These are phyloP conservation scores for Atherinosoma microstoma DNA, from an alignment of 2,797 vertebrate species.

Conservation along the genomic window DNA sequence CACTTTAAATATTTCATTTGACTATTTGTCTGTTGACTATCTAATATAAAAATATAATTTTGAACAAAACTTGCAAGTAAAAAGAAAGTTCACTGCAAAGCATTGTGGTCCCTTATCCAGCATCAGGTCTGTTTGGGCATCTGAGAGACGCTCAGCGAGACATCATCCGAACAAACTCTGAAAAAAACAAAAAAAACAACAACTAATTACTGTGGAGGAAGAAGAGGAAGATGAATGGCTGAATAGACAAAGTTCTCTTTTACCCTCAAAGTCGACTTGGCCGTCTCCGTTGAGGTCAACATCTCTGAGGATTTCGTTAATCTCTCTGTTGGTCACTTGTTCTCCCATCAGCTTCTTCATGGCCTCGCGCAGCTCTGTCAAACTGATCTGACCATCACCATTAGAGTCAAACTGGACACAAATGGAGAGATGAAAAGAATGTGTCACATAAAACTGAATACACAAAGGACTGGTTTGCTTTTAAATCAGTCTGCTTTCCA, in stretches of 20 bases:
- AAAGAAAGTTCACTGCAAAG: conserved; percentile 36
- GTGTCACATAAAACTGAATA: not conserved
- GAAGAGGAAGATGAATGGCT: not conserved
- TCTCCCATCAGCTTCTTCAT: conserved; percentile 94
- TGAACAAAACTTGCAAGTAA: conserved; percentile 18
- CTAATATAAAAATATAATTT: conserved; percentile 66
- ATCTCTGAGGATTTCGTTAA: conserved; percentile 92
- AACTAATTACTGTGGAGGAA: conserved; percentile 1
- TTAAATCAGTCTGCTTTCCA: no score
- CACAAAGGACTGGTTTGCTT: not conserved
- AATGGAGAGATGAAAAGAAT: not conserved
- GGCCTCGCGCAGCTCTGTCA: conserved; percentile 90
- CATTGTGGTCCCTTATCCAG: conserved; percentile 27
- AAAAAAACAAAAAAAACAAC: conserved; percentile 27
- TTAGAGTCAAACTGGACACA: conserved; percentile 90
- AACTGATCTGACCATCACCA: conserved; percentile 92
- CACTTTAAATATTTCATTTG: conserved; percentile 28
- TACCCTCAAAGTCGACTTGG: conserved; percentile 95
- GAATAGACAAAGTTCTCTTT: not conserved
- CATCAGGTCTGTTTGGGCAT: conserved; percentile 18
- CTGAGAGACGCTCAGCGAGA: conserved; percentile 65
- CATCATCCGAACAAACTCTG: conserved; percentile 83
- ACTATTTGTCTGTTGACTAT: conserved; percentile 1
- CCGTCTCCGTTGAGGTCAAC: conserved; percentile 94
- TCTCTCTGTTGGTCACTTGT: conserved; percentile 90